A percentile compares a stretch with the other conserved stretches of the same genome.
Evolutionary conservation across 2,113 vertebrate species (phyloP).

Genomic region (Saimiri boliviensis): DNA sequence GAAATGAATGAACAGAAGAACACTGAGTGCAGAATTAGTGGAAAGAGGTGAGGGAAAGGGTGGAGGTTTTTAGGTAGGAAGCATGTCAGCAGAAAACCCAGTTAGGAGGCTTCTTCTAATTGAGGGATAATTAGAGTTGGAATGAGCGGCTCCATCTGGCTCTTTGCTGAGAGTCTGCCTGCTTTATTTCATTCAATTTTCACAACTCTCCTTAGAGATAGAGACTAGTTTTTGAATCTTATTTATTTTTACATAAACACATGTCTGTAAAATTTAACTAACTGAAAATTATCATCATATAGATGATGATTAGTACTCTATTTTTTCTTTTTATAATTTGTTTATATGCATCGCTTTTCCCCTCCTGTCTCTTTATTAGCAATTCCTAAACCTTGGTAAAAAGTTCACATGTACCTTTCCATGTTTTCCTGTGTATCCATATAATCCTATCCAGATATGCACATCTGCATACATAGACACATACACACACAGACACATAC

Average conservation of each 20-base stretch:
- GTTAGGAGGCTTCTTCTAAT: not conserved
- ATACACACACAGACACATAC: accelerated
- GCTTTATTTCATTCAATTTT: not conserved
- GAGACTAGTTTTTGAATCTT: not conserved
- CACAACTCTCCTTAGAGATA: not conserved
- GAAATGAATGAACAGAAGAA: not conserved
- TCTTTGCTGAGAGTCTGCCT: not conserved
- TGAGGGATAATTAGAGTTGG: not conserved
- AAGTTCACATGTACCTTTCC: not conserved
- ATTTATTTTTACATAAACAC: not conserved
- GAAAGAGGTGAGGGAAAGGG: not conserved
- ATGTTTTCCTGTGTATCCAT: accelerated
- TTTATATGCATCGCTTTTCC: not conserved
- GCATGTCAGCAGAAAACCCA: accelerated
- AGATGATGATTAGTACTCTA: accelerated
- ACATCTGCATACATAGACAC: accelerated
- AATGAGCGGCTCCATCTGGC: not conserved
- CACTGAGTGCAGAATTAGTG: not conserved
- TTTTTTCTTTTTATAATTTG: not conserved
- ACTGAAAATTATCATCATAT: not conserved
- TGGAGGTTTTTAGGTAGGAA: no score
- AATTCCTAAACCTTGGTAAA: not conserved
- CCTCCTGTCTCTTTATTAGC: not conserved
- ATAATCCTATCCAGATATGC: not conserved
- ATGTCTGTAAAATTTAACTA: not conserved